Base-by-base conservation (phyloP, 2,888 invertebrate genomes). In the Molorchus minor region DNA sequence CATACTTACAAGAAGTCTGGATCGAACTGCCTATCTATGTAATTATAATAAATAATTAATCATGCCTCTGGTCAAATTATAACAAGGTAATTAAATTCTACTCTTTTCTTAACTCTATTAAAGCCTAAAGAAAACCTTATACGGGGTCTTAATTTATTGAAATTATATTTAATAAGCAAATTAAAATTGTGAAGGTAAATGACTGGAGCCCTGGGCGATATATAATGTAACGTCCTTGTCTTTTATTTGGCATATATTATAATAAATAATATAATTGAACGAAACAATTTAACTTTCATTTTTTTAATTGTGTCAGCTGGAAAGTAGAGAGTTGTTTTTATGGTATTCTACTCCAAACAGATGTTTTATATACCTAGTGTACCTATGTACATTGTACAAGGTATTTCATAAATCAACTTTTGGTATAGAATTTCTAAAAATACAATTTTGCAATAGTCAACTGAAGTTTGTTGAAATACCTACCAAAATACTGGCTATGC, bases 141-240 rank as follows among this genome's bases (percentile, higher is more conserved):
- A 19, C 19, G 40, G 40, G 8, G 17, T 40, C 40, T 40, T 10
- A 17, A 17, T 16, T 40, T 40, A 40, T 40, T 19, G 19, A 40
- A 40, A 40, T 40, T 40, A 40, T 40, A 40, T 40, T 17, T 40
- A 40, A 40, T 40, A 40, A 40, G 19, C 19, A 19, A 40, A 40
- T 17, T 40, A 40, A 40, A 40, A 19, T 19, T 19, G 40, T 40
- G 19, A 40, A 40, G n/a, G 40, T 40, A 40, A 40, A 40, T 40
- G 40, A 19, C 40, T 19, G 16, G 12, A 7, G 40, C 40, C 19
- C 19, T 19, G 15, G 40, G 19, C 40, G 8, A 40, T 17, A 16
- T 1, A 10, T 19, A 19, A 17, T 40, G n/a, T 25, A 10, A 7
- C 12, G 33, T 33, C 33, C 12, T 33, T 33, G 33, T 33, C 33